Evolutionary conservation across 2,113 vertebrate genomes (phyloP), one percentile per base, ranked within the genome.

Genomic region (Oophaga pumilio): DNA sequence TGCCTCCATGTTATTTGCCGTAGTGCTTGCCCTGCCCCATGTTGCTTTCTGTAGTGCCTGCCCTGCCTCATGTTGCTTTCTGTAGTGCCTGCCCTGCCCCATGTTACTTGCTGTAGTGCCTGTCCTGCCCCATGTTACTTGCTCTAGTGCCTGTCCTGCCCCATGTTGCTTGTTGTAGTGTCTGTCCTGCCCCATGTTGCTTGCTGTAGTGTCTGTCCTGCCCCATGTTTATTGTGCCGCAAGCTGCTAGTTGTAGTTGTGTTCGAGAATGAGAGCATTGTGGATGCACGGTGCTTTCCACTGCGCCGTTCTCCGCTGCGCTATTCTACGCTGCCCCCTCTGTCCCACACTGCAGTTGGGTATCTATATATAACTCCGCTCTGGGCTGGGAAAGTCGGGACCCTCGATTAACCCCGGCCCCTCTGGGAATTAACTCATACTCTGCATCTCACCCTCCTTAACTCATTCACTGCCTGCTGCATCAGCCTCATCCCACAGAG

Each of bases 271-370:
- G 60, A 10, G 18, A 7, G 20, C 18, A 62, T 62, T 62, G 60
- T 62, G 24, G 33, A 33, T 33, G 33, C 33, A 33, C 33, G 33
- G 33, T 33, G 33, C 33, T 33, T 4, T 33, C 4, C 33, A 4
- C 33, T 33, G 33, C 33, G 33, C 33, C 33, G 33, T 33, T 33
- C 33, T 33, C 33, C 33, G 33, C 62, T n/a, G 22, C n/a, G 22
- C 62, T n/a, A n/a, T 66, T 13, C 24, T 18, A 1, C 8, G 1
- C 10, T 33, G 4, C 15, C 28, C 7, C 24, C 10, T 43, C 15
- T 52, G 49, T 85, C 33, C 74, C 57, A 14, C n/a, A 9, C 43
- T 69, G 60, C 85, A 86, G 85, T 69, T 86, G 85, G 78, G 76
- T 49, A 12, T n/a, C 85, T 86, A 86, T 86, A 80, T 86, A 69